Evolutionary conservation across 2,113 vertebrate genomes (phyloP).

Genomic region (Psilopogon haemacephalus): DNA sequence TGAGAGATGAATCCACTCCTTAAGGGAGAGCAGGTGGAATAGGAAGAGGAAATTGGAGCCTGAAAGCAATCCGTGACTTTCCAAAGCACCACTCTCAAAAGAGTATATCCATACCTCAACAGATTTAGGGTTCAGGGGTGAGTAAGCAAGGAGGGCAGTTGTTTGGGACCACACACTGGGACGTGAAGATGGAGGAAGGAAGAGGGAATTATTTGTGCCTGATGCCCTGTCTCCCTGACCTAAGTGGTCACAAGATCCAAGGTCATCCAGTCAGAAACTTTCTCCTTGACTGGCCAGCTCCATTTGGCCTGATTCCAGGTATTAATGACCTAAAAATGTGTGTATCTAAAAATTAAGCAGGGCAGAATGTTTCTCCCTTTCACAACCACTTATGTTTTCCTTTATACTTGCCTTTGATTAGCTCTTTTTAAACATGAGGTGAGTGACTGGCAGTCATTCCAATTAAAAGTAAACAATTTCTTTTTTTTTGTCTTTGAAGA

Average conservation of each 20-base stretch:
- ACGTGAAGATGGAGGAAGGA: neutral
- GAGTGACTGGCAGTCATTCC: slow-evolving; percentile 7
- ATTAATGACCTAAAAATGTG: neutral
- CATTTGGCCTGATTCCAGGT: neutral
- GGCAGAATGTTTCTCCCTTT: neutral
- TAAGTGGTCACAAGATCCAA: neutral
- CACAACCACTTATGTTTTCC: neutral
- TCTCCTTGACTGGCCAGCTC: neutral
- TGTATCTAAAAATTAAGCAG: neutral
- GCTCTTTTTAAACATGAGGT: neutral
- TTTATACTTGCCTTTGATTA: neutral
- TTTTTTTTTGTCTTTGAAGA: neutral
- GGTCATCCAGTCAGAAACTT: neutral
- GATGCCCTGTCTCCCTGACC: neutral
- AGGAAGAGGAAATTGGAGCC: neutral
- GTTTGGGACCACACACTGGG: neutral
- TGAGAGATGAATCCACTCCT: neutral
- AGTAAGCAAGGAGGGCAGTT: neutral
- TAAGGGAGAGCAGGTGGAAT: neutral
- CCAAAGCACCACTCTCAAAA: neutral
- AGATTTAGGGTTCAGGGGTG: neutral
- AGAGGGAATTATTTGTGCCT: neutral
- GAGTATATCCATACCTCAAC: neutral
- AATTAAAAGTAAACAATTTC: slow-evolving; percentile 39
- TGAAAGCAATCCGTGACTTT: neutral